phyloP scores from a whole-genome alignment of 1,140 invertebrate genomes.

The Dinoponera quadriceps region DNA sequence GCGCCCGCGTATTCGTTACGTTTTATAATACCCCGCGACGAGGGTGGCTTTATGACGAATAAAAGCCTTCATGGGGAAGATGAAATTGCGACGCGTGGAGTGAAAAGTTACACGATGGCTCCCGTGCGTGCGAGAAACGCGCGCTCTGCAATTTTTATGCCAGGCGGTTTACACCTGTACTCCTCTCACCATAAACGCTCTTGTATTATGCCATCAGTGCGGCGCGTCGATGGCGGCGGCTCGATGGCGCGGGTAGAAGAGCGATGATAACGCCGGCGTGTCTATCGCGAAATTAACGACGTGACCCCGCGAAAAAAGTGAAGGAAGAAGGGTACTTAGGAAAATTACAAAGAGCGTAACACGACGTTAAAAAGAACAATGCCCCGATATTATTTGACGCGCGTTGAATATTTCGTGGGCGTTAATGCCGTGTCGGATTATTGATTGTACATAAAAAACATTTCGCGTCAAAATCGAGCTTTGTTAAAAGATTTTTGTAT shows the following conservation, averaged over 20 bases:
- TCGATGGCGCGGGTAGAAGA: not conserved
- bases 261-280: not conserved
- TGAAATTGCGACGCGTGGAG: conserved; percentile 65
- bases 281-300: not conserved
- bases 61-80: conserved; percentile 62
- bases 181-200: conserved; percentile 65
- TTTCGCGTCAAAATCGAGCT: too few species aligned
- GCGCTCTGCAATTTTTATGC: conserved; percentile 67
- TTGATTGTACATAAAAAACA: too few species aligned
- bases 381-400: not conserved
- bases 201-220: conserved; percentile 37
- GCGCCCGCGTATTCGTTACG: conserved; percentile 46
- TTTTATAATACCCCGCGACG: conserved; percentile 65
- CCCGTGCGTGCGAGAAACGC: conserved; percentile 36
- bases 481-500: too few species aligned
- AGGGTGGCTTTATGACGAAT: conserved; percentile 71
- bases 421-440: too few species aligned
- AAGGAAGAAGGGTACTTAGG: not conserved
- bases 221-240: not conserved
- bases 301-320: not conserved
- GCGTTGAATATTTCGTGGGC: not conserved
- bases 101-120: conserved; percentile 69
- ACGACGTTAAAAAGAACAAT: not conserved
- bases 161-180: conserved; percentile 65
- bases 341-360: not conserved